Percentiles rank a stretch among this genome's conserved stretches.
phyloP scores from a whole-genome alignment of 2,888 invertebrate genomes.

The Spodoptera exigua region DNA sequence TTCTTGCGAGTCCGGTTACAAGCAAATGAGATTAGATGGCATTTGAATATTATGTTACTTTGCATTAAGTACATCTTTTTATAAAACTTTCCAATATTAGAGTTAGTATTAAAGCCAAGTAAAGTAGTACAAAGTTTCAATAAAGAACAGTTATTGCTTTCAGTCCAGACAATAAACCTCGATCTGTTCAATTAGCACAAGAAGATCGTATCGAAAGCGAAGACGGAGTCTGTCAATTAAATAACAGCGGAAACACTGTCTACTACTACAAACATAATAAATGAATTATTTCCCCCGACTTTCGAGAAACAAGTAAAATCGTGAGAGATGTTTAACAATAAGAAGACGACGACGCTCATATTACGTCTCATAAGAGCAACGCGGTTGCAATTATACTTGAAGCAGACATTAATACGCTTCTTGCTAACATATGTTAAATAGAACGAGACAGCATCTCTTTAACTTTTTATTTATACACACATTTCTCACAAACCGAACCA shows the following conservation, averaged over 20 bases:
- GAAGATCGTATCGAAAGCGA: slow-evolving; percentile 54
- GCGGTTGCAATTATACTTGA: slow-evolving; percentile 42
- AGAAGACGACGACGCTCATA: slow-evolving; percentile 56
- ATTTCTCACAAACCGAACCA: slow-evolving; percentile 14
- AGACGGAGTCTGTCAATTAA: slow-evolving; percentile 58
- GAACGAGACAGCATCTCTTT: slow-evolving; percentile 42
- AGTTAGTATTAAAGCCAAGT: slow-evolving; percentile 4
- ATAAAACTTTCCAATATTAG: background rate
- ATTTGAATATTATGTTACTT: slow-evolving; percentile 19
- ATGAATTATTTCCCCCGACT: slow-evolving; percentile 79
- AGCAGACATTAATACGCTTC: slow-evolving; percentile 46
- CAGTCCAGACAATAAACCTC: slow-evolving; percentile 32
- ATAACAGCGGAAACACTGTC: slow-evolving; percentile 60
- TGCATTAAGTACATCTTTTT: background rate
- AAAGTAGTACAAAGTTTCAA: slow-evolving; percentile 23
- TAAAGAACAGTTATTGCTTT: slow-evolving; percentile 19
- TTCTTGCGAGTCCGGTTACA: slow-evolving; percentile 26
- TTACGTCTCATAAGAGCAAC: slow-evolving; percentile 57
- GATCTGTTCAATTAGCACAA: slow-evolving; percentile 42
- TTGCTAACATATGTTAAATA: slow-evolving; percentile 53
- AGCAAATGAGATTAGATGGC: slow-evolving; percentile 40
- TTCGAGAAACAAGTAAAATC: slow-evolving; percentile 84
- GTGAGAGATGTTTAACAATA: slow-evolving; percentile 81
- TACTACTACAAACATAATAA: slow-evolving; percentile 63
- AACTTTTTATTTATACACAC: slow-evolving; percentile 26